Conservation (phyloP, 2,888 invertebrate genomes). For the Apotomis betuletana region DNA sequence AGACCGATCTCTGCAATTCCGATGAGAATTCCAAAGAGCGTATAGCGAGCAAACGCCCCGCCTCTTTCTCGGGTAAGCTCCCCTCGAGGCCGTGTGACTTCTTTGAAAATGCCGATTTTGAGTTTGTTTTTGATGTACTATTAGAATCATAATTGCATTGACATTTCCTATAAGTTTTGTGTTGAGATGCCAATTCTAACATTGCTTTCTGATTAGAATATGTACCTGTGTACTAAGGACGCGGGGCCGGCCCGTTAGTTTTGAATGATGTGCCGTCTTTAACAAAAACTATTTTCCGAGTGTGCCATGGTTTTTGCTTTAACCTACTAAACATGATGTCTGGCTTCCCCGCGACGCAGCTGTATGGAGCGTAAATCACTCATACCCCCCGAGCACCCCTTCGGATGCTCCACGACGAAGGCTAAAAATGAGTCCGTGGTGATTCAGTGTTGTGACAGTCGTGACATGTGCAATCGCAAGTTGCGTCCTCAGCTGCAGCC, state of each 20-base stretch:
- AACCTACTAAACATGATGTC: constrained; percentile 84
- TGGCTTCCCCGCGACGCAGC: constrained; percentile 85
- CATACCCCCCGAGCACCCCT: constrained; percentile 91
- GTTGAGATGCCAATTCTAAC: constrained; percentile 79
- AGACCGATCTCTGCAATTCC: constrained; percentile 75
- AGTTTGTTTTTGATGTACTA: constrained; percentile 78
- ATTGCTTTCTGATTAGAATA: constrained; percentile 78
- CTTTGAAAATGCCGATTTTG: constrained; percentile 71
- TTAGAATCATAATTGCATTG: constrained; percentile 76
- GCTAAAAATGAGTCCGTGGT: constrained; percentile 89
- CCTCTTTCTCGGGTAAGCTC: constrained; percentile 72
- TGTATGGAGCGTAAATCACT: constrained; percentile 89
- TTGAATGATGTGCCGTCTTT: constrained; percentile 79
- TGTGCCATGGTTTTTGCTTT: constrained; percentile 83
- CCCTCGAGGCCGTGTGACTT: constrained; percentile 69
- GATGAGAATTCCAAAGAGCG: constrained; percentile 67
- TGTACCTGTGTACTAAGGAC: constrained; percentile 77
- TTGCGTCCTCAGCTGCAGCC: constrained; percentile 87
- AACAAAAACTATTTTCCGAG: constrained; percentile 77
- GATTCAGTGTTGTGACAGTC: constrained; percentile 91
- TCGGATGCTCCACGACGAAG: constrained; percentile 91
- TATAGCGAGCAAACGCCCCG: constrained; percentile 63
- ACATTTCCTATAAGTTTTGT: constrained; percentile 76
- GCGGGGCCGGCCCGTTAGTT: constrained; percentile 61
- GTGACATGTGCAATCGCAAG: constrained; percentile 89